Evolutionary conservation across 1,140 invertebrate species (phyloP), one percentile per base, ranked within the genome.

Genomic region (Cydia amplana): DNA sequence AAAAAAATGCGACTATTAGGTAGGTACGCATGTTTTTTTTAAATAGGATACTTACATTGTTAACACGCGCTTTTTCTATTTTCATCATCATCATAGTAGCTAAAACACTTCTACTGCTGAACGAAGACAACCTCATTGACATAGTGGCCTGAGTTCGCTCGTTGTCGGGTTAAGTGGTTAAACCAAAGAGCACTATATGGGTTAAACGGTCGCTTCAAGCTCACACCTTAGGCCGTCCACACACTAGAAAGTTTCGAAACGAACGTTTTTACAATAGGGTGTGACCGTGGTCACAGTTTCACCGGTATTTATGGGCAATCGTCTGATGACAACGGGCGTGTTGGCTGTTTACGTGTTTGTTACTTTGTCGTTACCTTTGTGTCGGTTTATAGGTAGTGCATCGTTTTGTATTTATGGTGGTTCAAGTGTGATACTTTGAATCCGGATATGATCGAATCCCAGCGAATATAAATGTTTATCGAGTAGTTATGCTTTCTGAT

Each of bases 241-340:
- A 72, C 72, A 76, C 55, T 83, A 85, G 83, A 85, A 85, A 85
- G 83, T 85, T 79, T 78, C 74, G 75, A 77, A 79, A 78, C 82
- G 46, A 79, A 77, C 77, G 79, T 83, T 85, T 85, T 85, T 85
- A 85, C 79, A 81, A 65, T 79, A 65, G 83, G 83, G 82, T 79
- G 83, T 79, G 83, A 70, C 83, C 83, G 83, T 75, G 82, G 80
- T 82, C 80, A 82, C 74, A 78, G 78, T 82, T 85, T 84, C 83
- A 84, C 83, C 79, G 14, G 32, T 70, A 70, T 70, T 70, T 70
- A 70, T 70, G 65, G 65, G 32, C 64, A 20, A 70, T 18, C 65
- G 1, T n/a, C 40, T 9, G 65, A 40, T 70, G 65, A 70, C 65
- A 40, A 67, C 28, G 16, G 49, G n/a, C 49, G 46, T 49, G 46